Evolutionary conservation across 1,140 invertebrate species (phyloP).

Genomic region (Drosophila asahinai): DNA sequence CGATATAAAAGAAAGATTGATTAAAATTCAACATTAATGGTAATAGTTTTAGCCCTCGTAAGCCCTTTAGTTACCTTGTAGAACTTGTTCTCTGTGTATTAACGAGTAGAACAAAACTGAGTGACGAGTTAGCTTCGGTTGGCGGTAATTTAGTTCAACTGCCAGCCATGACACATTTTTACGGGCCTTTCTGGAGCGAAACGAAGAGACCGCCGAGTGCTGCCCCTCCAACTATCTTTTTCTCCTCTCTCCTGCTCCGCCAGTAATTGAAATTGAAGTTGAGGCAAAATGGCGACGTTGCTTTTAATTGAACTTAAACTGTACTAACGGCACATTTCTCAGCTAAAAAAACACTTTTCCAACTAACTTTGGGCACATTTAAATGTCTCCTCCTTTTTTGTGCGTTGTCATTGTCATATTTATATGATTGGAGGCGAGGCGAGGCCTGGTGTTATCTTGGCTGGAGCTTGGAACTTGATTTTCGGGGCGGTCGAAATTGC

Average conservation of each 20-base stretch:
- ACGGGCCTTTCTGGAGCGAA: constrained; percentile 69
- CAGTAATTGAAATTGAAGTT: constrained; percentile 70
- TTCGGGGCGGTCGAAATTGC: constrained; percentile 22
- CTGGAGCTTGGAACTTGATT: constrained; percentile 66
- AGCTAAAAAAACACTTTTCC: constrained; percentile 33
- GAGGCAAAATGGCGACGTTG: constrained; percentile 55
- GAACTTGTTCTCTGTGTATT: constrained; percentile 17
- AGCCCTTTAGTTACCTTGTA: background rate
- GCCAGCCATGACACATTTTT: constrained; percentile 78
- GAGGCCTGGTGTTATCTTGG: constrained; percentile 38
- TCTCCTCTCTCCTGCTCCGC: background rate
- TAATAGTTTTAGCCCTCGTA: background rate
- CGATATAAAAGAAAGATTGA: background rate
- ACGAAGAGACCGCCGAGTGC: constrained; percentile 20
- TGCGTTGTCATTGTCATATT: constrained; percentile 71
- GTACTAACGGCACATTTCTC: constrained; percentile 70
- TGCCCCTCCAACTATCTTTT: constrained; percentile 4
- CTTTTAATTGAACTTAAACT: constrained; percentile 78
- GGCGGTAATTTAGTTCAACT: constrained; percentile 72
- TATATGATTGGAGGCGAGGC: constrained; percentile 50
- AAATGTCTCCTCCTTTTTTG: constrained; percentile 62
- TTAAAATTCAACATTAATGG: background rate
- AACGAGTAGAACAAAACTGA: constrained; percentile 42
- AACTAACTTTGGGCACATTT: constrained; percentile 39
- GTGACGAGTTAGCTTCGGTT: constrained; percentile 28